phyloP scores from a whole-genome alignment of 2,797 vertebrate genomes.

The Aplochiton taeniatus region DNA sequence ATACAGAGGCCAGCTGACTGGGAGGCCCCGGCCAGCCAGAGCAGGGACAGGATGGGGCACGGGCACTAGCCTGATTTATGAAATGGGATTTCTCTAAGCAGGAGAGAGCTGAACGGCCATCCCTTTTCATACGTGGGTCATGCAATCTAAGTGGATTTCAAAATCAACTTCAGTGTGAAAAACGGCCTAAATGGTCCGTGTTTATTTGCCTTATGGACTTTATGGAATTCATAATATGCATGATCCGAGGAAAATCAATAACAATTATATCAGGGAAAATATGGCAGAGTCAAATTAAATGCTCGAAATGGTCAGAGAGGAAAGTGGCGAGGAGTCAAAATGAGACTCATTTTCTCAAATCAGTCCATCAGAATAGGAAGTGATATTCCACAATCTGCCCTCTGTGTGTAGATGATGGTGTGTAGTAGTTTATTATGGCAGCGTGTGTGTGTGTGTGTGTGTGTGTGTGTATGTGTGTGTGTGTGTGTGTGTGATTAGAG shows the following conservation, averaged over 20 bases:
- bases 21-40: slow-evolving; percentile 49
- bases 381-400: neutral
- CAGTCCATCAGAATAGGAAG: neutral
- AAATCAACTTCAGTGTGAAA: slow-evolving; percentile 55
- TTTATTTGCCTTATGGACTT: slow-evolving; percentile 57
- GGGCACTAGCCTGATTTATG: slow-evolving; percentile 51
- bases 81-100: slow-evolving; percentile 73
- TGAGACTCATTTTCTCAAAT: neutral
- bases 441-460: slow-evolving; percentile 6
- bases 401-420: slow-evolving; percentile 7
- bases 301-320: neutral
- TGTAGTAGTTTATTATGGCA: neutral
- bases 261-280: slow-evolving; percentile 28
- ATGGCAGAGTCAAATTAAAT: neutral
- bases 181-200: slow-evolving; percentile 52
- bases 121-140: slow-evolving; percentile 62
- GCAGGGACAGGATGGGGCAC: slow-evolving; percentile 38
- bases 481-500: slow-evolving; percentile 49
- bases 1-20: slow-evolving; percentile 69
- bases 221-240: slow-evolving; percentile 34
- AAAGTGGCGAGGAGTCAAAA: neutral
- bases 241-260: slow-evolving; percentile 29
- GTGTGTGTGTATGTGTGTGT: slow-evolving; percentile 13
- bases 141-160: slow-evolving; percentile 72
- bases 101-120: slow-evolving; percentile 50